phyloP scores from a whole-genome alignment of 2,113 vertebrate species.

The Phalacrocorax aristotelis region DNA sequence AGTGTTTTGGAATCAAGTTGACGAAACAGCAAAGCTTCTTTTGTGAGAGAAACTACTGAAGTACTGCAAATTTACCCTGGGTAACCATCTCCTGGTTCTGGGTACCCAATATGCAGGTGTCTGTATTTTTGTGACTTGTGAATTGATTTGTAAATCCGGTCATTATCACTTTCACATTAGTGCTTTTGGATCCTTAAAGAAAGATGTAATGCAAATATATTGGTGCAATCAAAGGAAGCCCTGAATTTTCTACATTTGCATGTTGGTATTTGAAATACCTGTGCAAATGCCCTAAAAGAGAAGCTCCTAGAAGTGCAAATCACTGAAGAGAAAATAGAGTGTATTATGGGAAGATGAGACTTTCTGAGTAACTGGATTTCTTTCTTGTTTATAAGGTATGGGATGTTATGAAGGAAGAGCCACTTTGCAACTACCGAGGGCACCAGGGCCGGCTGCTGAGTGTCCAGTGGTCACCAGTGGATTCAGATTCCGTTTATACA shows the following conservation, averaged over 20 bases:
- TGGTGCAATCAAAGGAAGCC: not conserved
- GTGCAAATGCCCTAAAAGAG: not conserved
- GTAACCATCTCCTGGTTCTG: not conserved
- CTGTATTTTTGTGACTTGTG: not conserved
- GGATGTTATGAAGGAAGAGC: conserved; percentile 87
- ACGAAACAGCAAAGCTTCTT: not conserved
- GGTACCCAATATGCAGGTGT: not conserved
- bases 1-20: not conserved
- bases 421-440: conserved; percentile 90
- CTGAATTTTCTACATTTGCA: not conserved
- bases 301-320: not conserved
- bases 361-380: not conserved
- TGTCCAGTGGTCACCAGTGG: conserved; percentile 90
- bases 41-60: not conserved
- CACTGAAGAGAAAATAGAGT: not conserved
- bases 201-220: not conserved
- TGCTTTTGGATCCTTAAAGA: not conserved
- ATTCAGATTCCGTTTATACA: conserved; percentile 88
- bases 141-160: not conserved
- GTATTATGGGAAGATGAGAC: not conserved
- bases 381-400: conserved; percentile 82
- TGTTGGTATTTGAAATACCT: not conserved
- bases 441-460: conserved; percentile 87
- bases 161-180: not conserved
- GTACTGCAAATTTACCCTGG: not conserved